phyloP scores from a whole-genome alignment of 1,140 invertebrate genomes.

The Drosophila novamexicana region DNA sequence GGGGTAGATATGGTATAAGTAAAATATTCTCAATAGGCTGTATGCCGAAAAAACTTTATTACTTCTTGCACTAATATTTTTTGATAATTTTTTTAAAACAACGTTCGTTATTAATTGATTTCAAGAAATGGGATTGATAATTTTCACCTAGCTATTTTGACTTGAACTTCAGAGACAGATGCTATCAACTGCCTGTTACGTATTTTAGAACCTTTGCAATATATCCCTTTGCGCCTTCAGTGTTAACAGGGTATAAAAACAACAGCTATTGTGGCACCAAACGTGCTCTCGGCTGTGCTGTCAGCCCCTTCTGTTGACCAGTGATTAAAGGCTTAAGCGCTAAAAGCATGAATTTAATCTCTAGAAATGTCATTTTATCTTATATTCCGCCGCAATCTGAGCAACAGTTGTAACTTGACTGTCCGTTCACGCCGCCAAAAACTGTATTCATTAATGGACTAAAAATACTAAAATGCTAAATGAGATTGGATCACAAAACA shows the following conservation, averaged over 20 bases:
- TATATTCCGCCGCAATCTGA: constrained; percentile 31
- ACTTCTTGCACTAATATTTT: too few relatives aligned
- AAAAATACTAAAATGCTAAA: constrained; percentile 9
- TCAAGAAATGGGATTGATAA: too few relatives aligned
- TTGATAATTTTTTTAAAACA: too few relatives aligned
- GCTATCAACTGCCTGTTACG: too few relatives aligned
- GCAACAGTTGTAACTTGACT: constrained; percentile 29
- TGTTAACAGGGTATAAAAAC: neutral
- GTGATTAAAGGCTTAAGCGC: constrained; percentile 75
- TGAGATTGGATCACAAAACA: neutral
- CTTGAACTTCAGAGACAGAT: too few relatives aligned
- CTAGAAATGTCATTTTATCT: constrained; percentile 67
- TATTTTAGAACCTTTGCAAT: too few relatives aligned
- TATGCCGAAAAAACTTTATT: too few relatives aligned
- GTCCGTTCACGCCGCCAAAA: neutral
- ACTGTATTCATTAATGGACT: constrained; percentile 42
- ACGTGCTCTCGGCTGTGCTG: neutral
- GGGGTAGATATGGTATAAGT: too few relatives aligned
- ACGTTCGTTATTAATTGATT: too few relatives aligned
- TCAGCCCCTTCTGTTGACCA: constrained; percentile 17
- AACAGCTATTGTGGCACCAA: neutral
- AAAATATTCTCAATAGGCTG: too few relatives aligned
- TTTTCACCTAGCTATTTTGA: too few relatives aligned
- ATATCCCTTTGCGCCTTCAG: too few relatives aligned
- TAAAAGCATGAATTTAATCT: constrained; percentile 77